Evolutionary conservation across 2,113 vertebrate genomes (phyloP).

Genomic region (Amblyornis subalaris): DNA sequence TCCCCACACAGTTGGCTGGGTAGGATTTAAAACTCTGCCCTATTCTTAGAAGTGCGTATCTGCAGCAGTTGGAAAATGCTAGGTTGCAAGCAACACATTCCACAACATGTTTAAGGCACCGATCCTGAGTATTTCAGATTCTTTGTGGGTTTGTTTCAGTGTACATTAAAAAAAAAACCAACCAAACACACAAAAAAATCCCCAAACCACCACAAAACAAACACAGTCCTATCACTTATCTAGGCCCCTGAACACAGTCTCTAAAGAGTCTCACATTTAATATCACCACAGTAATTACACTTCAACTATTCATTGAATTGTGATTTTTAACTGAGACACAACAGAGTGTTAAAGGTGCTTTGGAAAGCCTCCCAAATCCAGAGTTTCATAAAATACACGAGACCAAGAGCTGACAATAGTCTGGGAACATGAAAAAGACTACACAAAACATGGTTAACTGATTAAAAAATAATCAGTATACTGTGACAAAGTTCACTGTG

Average conservation of each 20-base stretch:
- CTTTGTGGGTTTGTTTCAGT: background rate
- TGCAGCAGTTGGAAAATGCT: constrained; percentile 57
- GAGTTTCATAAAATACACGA: background rate
- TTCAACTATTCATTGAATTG: background rate
- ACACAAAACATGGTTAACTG: background rate
- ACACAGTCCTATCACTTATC: background rate
- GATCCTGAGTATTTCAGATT: background rate
- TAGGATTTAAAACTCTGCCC: constrained; percentile 35
- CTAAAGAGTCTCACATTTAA: background rate
- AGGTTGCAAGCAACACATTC: constrained; percentile 18
- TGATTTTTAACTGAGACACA: background rate
- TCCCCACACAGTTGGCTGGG: constrained; percentile 49
- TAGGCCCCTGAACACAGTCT: background rate
- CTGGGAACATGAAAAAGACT: background rate
- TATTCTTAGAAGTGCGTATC: constrained; percentile 57
- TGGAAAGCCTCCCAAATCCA: background rate
- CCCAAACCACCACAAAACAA: background rate
- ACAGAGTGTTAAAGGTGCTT: background rate
- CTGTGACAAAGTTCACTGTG: background rate
- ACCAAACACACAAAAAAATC: background rate
- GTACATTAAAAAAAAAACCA: background rate
- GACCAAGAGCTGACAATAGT: background rate
- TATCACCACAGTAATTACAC: background rate
- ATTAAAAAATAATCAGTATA: background rate
- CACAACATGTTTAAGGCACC: background rate